These are phyloP conservation scores for Drosophila multiciliata DNA, from an alignment of 2,888 invertebrate species.

Conservation along the genomic window DNA sequence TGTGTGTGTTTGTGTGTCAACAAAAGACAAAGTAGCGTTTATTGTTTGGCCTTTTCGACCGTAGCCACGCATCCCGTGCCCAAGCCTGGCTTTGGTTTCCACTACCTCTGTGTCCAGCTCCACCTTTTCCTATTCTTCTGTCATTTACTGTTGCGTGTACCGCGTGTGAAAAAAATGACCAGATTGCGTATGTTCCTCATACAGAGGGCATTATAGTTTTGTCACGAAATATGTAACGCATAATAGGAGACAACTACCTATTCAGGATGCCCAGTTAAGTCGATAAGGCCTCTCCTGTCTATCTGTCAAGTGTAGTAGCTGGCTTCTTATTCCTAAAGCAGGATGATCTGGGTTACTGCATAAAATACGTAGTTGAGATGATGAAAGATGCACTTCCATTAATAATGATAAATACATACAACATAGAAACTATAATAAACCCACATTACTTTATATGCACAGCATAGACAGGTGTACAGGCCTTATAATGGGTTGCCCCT, in stretches of 20 bases:
- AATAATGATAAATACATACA: neutral
- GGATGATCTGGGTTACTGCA: neutral
- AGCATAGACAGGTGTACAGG: neutral
- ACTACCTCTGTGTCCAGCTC: conserved; percentile 5
- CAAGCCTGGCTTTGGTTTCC: conserved; percentile 11
- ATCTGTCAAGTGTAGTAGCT: neutral
- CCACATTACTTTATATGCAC: neutral
- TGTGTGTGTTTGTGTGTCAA: conserved; percentile 43
- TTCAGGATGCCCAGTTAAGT: neutral
- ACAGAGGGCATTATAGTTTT: neutral
- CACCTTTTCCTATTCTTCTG: neutral
- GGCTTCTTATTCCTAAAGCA: neutral
- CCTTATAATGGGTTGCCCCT: neutral
- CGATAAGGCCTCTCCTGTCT: neutral
- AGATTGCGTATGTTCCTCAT: conserved; percentile 38
- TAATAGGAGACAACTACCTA: neutral
- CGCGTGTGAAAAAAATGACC: conserved; percentile 58
- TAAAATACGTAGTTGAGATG: neutral
- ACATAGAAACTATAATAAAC: neutral
- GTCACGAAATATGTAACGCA: neutral
- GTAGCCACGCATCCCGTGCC: conserved; percentile 42
- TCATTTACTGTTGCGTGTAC: conserved; percentile 42
- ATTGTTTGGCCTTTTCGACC: conserved; percentile 63
- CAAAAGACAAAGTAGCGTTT: conserved; percentile 71
- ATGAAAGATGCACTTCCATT: neutral